Base-by-base conservation (phyloP, 2,888 invertebrate genomes). In the Drepana falcataria region DNA sequence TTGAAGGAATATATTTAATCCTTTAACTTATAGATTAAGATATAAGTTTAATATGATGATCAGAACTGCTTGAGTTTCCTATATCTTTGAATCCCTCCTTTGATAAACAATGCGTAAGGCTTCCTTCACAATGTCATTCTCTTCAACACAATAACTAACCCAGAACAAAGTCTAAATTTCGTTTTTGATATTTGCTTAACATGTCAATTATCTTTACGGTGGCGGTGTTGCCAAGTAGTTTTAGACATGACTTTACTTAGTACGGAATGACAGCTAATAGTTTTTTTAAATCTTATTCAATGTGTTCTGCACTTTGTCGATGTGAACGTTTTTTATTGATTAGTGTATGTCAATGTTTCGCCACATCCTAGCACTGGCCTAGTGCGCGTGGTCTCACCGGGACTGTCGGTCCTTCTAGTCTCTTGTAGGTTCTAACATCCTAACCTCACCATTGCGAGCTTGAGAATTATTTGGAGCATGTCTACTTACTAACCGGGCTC, bases 81-180 rank as follows among this genome's bases (percentile, higher is more conserved):
- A 21, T 21, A 21, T 21, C 21, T 21, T 21, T 21, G 1, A 1
- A 21, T 21, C 21, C 1, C 21, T 21, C 21, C 21, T 21, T 21
- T 21, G 21, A 41, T 47, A 21, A 51, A 49, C 41, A 44, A 47
- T 53, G 47, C 56, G 62, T 71, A 71, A 79, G 79, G 85, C 78
- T 86, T 83, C 83, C 81, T 85, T 68, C 77, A 75, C 71, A 69
- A 55, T 64, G 67, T 60, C 76, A 87, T 88, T 90, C 89, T 81
- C 68, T 72, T 73, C 76, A 75, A 70, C 73, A 63, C 75, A 71
- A 74, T 71, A 67, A 78, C 77, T 80, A 73, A 76, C 71, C 87
- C 89, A 90, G 91, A 91, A 90, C 89, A 85, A 79, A 85, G 91
- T 91, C 91, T 91, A 91, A 91, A 91, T 91, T 89, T 91, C 91